Base-by-base conservation (phyloP, 2,888 invertebrate species). In the Halictus quadricinctus region DNA sequence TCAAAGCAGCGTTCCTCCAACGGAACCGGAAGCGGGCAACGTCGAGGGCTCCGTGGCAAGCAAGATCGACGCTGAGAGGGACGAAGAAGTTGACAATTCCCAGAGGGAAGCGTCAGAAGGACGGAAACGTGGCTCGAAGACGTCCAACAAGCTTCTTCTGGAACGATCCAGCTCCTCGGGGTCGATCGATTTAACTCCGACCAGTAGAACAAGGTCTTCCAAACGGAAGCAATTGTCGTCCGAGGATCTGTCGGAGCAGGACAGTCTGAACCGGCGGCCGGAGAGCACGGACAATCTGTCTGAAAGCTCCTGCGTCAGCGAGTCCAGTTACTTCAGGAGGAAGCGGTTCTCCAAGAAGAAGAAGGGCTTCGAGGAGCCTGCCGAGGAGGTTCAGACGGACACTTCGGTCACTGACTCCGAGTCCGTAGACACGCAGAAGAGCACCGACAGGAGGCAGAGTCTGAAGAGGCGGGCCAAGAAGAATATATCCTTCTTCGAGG, bases 321-420 rank as follows among this genome's bases (percentile, higher is more conserved):
- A 90, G n/a, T 81, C 87, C 12, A 84, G 88, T 18, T 87, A 89
- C 50, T 87, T 85, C 64, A 77, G 86, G 21, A 88, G 70, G 70
- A 89, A 88, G 21, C 84, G 89, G 13, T 89, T 87, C 10, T 84
- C 89, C 1, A 90, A 88, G 80, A 90, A 76, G 60, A 90, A 76
- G 76, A 90, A 89, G 60, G 82, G 75, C 15, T 64, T 74, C 12
- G 64, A 80, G 21, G 83, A 81, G 36, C 36, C 46, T 0, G 6
- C 41, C 0, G 90, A 88, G 0, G 86, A 88, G 0, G 70, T 50
- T 0, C 87, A 81, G 36, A 75, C 80, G 0, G 88, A 90, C 6
- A 75, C 79, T 8, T 87, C 86, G 0, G 21, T 82, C 8, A 83
- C 84, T 1, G 88, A 91, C 54, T 87, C 84, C 0, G 88, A 87